A percentile compares a stretch with the other conserved stretches of the same genome.
Conservation (phyloP, 1,140 invertebrate species). For the Sinonovacula constricta region DNA sequence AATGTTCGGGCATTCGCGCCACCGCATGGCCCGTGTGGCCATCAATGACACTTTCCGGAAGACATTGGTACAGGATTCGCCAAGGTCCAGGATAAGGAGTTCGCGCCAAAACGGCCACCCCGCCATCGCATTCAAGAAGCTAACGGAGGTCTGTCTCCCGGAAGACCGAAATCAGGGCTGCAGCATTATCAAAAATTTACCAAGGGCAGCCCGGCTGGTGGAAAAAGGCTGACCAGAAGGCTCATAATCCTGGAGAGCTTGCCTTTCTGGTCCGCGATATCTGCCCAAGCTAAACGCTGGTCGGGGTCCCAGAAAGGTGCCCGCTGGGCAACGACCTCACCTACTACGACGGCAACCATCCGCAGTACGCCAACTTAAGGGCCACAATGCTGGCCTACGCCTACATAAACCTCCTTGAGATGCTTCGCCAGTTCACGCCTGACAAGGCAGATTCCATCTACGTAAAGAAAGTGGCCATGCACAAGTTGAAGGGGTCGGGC, state of each 20-base stretch:
- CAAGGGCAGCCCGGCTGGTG: conserved; percentile 18
- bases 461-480: conserved; percentile 31
- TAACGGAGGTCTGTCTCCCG: too few relatives aligned
- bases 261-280: too few relatives aligned
- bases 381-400: conserved; percentile 39
- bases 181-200: too few relatives aligned
- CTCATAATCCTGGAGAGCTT: conserved; percentile 36
- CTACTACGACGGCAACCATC: too few relatives aligned
- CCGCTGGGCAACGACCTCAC: too few relatives aligned
- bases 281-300: conserved; percentile 16
- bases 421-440: conserved; percentile 11
- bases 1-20: too few relatives aligned
- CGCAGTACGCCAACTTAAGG: conserved; percentile 23
- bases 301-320: too few relatives aligned
- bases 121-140: too few relatives aligned
- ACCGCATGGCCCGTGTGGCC: too few relatives aligned
- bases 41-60: conserved; percentile 14
- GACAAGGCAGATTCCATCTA: conserved; percentile 7
- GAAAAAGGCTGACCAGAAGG: conserved; percentile 14
- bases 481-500: conserved; percentile 24
- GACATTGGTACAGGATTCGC: conserved; percentile 24
- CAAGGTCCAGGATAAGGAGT: conserved; percentile 9
- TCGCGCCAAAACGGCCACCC: conserved; percentile 29
- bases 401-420: conserved; percentile 43
- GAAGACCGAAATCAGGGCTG: too few relatives aligned